Evolutionary conservation across 2,888 invertebrate genomes (phyloP), one percentile per base, ranked within the genome.

Genomic region (Ptilodon capucinus): DNA sequence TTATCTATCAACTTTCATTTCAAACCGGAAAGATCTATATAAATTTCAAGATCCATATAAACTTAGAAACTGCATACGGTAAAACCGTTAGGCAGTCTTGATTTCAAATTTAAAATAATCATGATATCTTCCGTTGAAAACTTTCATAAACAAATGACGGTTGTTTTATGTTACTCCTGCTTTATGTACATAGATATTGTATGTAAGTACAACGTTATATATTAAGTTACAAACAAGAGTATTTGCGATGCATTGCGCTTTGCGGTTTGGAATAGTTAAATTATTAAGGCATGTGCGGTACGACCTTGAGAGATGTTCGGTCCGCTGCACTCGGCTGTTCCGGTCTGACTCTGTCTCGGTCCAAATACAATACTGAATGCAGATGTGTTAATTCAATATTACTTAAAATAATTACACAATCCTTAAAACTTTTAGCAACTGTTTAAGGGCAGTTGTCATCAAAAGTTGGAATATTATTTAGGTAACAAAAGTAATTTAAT

Each of bases 281-380:
- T 75, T 68, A 72, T 71, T 68, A 68, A 77, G 75, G 74, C 65
- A 74, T 76, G 71, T 71, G 64, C 70, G 76, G 58, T 60, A 54
- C 76, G 86, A 84, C 88, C 89, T 89, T 88, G 86, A 74, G 67
- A 57, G 55, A 53, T 57, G 61, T 61, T 63, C 79, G 84, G 77
- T 80, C 60, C 68, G 81, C 67, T 86, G 84, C 82, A 77, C 75
- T 46, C 71, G 64, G 51, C 61, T 60, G 80, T 88, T 87, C 86
- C 86, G 84, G 77, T 75, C 78, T 69, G 75, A 71, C 75, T 76
- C 73, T 69, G 80, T 79, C 77, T 79, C 79, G 79, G 74, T 79
- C 79, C 71, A 76, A 71, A 82, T 77, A 77, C 67, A 75, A 64
- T 65, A 75, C 66, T 68, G 63, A 14, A 40, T 16, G 40, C 61